Evolutionary conservation across 2,888 invertebrate genomes (phyloP), one percentile per base, ranked within the genome.

Genomic region (Pinctada fucata): DNA sequence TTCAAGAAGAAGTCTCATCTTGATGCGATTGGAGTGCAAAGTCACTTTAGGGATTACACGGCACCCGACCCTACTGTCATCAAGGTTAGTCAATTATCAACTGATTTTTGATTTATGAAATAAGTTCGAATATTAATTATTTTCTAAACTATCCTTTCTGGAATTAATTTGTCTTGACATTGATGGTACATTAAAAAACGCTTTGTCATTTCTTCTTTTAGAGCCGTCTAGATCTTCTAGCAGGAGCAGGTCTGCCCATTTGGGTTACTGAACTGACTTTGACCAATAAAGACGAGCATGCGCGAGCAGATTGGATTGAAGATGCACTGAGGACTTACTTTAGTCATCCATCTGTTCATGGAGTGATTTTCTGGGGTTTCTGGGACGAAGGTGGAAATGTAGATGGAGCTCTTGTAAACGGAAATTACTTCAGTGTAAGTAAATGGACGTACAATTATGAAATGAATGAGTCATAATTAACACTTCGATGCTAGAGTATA

Each of bases 1-100:
- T 83, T 85, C 73, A 87, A 86, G 2, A 82, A 84, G 4, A 76
- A 85, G 50, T 82, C 83, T 67, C 84, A 85, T 5, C 77, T 87
- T 16, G 82, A 79, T 66, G 85, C 84, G 3, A 77, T 86, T 3
- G 87, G 87, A 3, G 76, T 85, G 5, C 87, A 87, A 76, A 82
- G 85, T 75, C 87, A 86, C 72, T 82, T 87, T 49, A 50, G 69
- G 8, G 52, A 72, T 13, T 77, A 83, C 58, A 79, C 74, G 2
- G 78, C 78, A 31, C 87, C 87, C 2, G 81, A 86, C 51, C 68
- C 82, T 13, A 81, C 82, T 3, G 49, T 85, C 2, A 51, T 87
- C n/a, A 85, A 85, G 84, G 86, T 86, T 72, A 67, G n/a, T 47
- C 0, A 13, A 13, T 31, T 31, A 31, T 31, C 31, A 31, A 31